Evolutionary conservation across 2,113 vertebrate species (phyloP).

Genomic region (Microcebus tavaratra): DNA sequence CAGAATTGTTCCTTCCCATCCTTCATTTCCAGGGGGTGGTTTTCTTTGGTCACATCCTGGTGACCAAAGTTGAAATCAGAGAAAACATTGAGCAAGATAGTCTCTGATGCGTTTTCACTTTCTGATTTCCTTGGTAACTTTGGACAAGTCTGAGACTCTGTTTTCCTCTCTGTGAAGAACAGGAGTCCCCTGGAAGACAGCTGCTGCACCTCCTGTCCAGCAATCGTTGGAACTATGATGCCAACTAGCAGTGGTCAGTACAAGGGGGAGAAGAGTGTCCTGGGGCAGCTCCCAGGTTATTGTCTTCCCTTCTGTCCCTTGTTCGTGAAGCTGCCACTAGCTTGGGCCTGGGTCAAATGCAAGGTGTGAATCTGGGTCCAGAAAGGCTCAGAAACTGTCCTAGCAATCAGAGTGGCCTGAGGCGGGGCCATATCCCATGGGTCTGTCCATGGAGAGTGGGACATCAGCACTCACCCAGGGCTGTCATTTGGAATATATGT

Average conservation of each 20-base stretch:
- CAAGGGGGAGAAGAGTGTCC: neutral
- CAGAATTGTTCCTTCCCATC: neutral
- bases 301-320: fast-evolving
- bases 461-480: neutral
- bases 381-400: neutral
- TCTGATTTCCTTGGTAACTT: neutral
- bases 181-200: neutral
- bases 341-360: neutral
- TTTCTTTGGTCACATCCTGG: neutral
- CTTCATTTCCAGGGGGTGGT: neutral
- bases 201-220: neutral
- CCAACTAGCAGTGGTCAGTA: neutral
- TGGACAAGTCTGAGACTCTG: neutral
- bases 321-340: neutral
- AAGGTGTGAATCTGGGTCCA: neutral
- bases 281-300: neutral
- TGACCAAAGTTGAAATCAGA: neutral
- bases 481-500: neutral
- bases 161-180: neutral
- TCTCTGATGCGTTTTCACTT: neutral
- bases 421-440: fast-evolving
- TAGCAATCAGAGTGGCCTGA: neutral
- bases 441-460: neutral
- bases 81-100: neutral
- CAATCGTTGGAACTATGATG: neutral